These are phyloP conservation scores for Lophius americanus DNA, from an alignment of 2,797 vertebrate species.

Conservation along the genomic window DNA sequence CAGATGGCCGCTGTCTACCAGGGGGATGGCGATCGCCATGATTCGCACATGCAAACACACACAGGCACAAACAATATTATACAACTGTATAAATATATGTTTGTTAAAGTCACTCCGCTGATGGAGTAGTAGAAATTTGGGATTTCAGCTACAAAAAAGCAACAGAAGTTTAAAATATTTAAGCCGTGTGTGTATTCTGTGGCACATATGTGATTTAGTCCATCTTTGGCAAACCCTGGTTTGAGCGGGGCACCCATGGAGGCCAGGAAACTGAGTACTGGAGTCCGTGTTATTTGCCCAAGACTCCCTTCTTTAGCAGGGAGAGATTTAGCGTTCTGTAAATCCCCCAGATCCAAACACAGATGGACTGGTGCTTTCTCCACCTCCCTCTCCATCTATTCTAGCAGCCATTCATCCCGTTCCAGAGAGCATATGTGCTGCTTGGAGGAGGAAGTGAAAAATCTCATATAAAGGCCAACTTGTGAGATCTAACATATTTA, in stretches of 20 bases:
- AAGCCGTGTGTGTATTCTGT: conserved; percentile 52
- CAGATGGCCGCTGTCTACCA: conserved; percentile 77
- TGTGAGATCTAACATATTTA: conserved; percentile 64
- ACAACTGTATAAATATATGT: neutral
- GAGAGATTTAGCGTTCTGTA: conserved; percentile 66
- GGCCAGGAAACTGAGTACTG: conserved; percentile 36
- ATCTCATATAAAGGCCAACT: conserved; percentile 61
- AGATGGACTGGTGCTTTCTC: conserved; percentile 72
- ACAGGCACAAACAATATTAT: neutral
- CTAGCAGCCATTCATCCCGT: conserved; percentile 66
- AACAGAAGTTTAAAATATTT: conserved; percentile 22
- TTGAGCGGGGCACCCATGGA: conserved; percentile 51
- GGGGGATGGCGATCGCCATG: conserved; percentile 57
- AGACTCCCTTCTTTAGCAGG: conserved; percentile 55
- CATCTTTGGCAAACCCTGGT: conserved; percentile 49
- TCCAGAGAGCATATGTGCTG: conserved; percentile 76
- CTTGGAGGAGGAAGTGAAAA: conserved; percentile 64
- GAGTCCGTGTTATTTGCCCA: conserved; percentile 51
- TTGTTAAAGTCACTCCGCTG: neutral
- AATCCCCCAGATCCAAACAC: conserved; percentile 70
- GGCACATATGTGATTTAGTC: conserved; percentile 57
- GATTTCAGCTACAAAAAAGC: no score
- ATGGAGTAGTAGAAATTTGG: neutral
- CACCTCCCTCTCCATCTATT: conserved; percentile 45
- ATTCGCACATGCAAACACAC: conserved; percentile 38